Evolutionary conservation across 2,797 vertebrate species (phyloP).

Genomic region (Serranus cabrilla): DNA sequence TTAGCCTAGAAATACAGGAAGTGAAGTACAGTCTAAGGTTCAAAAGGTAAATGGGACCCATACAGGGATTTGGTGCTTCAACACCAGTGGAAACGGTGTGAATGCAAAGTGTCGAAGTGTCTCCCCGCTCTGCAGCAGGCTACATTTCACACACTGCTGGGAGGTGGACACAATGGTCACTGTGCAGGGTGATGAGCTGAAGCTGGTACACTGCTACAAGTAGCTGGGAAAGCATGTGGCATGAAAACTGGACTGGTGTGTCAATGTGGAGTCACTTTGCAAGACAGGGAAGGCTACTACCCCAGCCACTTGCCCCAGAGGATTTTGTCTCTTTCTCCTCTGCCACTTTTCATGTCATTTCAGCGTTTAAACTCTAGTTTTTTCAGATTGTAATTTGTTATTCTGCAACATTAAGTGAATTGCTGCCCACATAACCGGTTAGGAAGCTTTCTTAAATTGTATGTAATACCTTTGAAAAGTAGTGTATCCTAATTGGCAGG

Average conservation of each 20-base stretch:
- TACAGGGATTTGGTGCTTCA: slow-evolving; percentile 24
- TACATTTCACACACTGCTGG: slow-evolving; percentile 7
- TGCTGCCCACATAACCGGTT: too few species aligned
- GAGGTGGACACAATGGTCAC: slow-evolving; percentile 35
- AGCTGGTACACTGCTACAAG: background rate
- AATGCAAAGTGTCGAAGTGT: slow-evolving; percentile 12
- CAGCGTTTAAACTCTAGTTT: too few species aligned
- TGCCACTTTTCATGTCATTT: too few species aligned
- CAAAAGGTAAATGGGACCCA: slow-evolving; percentile 47
- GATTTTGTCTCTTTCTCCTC: too few species aligned
- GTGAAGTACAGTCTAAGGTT: slow-evolving; percentile 39
- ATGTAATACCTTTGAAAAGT: too few species aligned
- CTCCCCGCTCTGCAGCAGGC: slow-evolving; percentile 3
- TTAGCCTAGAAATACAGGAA: slow-evolving; percentile 34
- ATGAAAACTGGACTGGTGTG: background rate
- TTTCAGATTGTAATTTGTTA: too few species aligned
- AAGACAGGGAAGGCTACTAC: background rate
- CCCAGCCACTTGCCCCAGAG: too few species aligned
- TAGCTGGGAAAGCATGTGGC: background rate
- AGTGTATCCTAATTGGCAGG: too few species aligned
- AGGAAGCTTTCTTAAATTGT: too few species aligned
- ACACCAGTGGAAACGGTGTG: slow-evolving; percentile 6
- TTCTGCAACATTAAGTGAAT: too few species aligned
- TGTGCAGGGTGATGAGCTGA: slow-evolving; percentile 20
- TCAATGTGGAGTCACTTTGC: background rate